Percentiles rank a stretch among this genome's conserved stretches.
These are phyloP conservation scores for Apostichopus parvimensis DNA, from an alignment of 35 echinoderm and acorn worm species.

Conservation along the genomic window DNA sequence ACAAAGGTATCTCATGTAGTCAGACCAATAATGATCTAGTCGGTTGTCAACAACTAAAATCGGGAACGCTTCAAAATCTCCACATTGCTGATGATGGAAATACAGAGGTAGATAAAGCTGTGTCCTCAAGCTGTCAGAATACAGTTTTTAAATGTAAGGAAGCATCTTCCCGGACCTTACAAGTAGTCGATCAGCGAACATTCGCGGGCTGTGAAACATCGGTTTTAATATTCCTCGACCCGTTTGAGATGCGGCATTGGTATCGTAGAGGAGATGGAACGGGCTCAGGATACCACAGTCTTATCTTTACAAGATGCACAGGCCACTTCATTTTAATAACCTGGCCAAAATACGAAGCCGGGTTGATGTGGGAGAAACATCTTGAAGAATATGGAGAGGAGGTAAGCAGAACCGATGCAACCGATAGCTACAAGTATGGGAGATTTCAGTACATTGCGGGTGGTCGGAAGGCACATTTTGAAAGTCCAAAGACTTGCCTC, in stretches of 20 bases:
- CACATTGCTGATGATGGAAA: too few species aligned
- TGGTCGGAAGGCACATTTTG: neutral
- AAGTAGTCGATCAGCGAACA: conserved; percentile 30
- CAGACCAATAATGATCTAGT: too few species aligned
- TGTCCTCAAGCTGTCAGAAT: too few species aligned
- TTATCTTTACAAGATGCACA: conserved; percentile 48
- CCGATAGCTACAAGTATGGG: conserved; percentile 4
- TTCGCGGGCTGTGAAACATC: conserved; percentile 44
- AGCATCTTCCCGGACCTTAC: neutral
- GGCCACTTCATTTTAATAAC: conserved; percentile 41
- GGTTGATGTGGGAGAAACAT: conserved; percentile 23
- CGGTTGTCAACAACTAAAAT: too few species aligned
- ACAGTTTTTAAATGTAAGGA: neutral
- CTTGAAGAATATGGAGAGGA: conserved; percentile 23
- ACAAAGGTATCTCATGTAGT: too few species aligned
- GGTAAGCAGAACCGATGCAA: neutral
- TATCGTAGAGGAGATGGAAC: conserved; percentile 22
- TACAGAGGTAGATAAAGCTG: too few species aligned
- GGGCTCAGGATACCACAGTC: conserved; percentile 40
- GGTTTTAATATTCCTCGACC: conserved; percentile 29
- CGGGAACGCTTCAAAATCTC: too few species aligned
- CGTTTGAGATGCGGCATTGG: conserved; percentile 41
- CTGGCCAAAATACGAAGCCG: conserved; percentile 24
- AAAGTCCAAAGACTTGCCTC: neutral
- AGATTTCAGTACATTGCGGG: conserved; percentile 16